Base-by-base conservation (phyloP, 2,113 vertebrate genomes). In the Chaetodon trifascialis region DNA sequence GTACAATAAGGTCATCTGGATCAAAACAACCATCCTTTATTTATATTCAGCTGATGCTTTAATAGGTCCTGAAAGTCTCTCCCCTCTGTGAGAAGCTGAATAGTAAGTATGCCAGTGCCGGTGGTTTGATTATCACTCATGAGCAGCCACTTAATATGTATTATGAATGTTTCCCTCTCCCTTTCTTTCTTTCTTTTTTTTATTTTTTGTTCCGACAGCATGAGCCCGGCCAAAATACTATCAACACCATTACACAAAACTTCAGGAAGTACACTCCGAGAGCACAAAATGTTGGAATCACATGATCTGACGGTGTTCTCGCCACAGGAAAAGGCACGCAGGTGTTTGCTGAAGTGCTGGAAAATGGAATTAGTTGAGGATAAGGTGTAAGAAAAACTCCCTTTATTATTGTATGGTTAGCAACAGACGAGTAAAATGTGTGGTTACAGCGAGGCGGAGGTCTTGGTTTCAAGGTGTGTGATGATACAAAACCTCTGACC, bases 41-140 rank as follows among this genome's bases (percentile, higher is more conserved):
- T 89, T 74, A 81, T 86, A 91, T 91, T 91, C 87, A 86, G 46
- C 4, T 62, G 80, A 83, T 47, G 75, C 71, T 58, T 74, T 75
- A 85, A 82, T 79, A 44, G 56, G 51, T 73, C 78, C 66, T 82
- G 65, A 67, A 86, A 87, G 84, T 82, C 36, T 17, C 2, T 76
- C 73, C 75, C 76, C 65, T 82, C 34, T 40, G 69, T 60, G 40
- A 76, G 81, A 71, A 16, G 59, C 77, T 90, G 91, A 86, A 89
- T 83, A 85, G 52, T 82, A 87, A 86, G 79, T 68, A 76, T 55
- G 73, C 47, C 82, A 65, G 60, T 16, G 76, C 76, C 78, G 47
- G 75, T 65, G 42, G 68, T 78, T 82, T 65, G 36, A 86, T 88
- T 77, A 89, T 89, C 79, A 67, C 54, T 64, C 77, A 58, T 78